phyloP scores from a whole-genome alignment of 1,140 invertebrate genomes.

The Nasonia longicornis region DNA sequence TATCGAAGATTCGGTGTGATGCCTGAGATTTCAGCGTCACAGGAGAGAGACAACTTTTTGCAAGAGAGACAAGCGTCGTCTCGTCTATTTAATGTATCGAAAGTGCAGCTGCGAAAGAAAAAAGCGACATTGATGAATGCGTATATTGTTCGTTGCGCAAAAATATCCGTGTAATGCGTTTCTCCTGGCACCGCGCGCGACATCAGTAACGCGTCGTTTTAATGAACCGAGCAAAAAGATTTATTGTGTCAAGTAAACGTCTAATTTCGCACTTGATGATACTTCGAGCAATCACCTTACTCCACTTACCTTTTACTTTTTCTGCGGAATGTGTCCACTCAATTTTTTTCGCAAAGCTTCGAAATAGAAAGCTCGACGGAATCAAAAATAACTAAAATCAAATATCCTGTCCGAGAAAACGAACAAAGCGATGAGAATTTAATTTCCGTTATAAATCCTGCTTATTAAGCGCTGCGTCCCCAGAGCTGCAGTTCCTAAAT shows the following conservation, averaged over 20 bases:
- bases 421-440: too few relatives aligned
- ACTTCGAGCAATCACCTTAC: background rate
- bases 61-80: background rate
- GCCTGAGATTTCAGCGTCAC: too few relatives aligned
- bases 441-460: too few relatives aligned
- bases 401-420: too few relatives aligned
- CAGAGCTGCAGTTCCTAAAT: too few relatives aligned
- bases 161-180: background rate
- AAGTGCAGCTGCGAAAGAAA: background rate
- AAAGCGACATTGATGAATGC: background rate
- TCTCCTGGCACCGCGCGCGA: background rate
- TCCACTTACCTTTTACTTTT: background rate
- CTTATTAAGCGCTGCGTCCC: too few relatives aligned
- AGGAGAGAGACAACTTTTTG: background rate
- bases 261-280: slow-evolving; percentile 2
- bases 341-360: too few relatives aligned
- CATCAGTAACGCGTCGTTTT: background rate
- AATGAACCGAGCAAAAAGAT: background rate
- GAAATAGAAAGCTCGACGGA: too few relatives aligned
- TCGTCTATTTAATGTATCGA: background rate
- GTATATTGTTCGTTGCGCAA: background rate
- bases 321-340: background rate
- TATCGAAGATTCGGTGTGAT: too few relatives aligned
- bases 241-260: background rate
- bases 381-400: too few relatives aligned